Evolutionary conservation across 2,113 vertebrate species (phyloP).

Genomic region (Otolemur garnettii): DNA sequence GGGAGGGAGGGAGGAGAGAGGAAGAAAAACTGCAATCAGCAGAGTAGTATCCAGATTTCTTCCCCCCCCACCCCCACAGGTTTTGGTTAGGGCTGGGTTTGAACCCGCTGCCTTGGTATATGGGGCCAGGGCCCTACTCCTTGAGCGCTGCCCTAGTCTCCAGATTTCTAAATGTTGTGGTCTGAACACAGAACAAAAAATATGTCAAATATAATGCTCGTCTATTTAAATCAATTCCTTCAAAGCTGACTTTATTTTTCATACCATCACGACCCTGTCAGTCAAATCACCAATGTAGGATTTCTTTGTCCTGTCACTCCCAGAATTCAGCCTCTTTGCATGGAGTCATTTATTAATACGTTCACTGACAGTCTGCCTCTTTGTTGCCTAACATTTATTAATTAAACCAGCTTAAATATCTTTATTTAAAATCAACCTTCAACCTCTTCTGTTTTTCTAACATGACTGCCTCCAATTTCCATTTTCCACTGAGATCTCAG

Average conservation of each 20-base stretch:
- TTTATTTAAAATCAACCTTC: constrained; percentile 30
- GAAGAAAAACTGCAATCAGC: too few species aligned
- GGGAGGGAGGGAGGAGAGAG: too few species aligned
- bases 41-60: neutral
- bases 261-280: neutral
- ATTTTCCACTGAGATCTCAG: neutral
- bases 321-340: neutral
- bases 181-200: constrained; percentile 12
- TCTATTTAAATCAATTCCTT: neutral
- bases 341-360: neutral
- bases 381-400: neutral
- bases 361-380: neutral
- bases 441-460: neutral
- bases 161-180: constrained; percentile 1
- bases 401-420: neutral
- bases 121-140: too few species aligned
- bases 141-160: neutral
- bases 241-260: neutral
- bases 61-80: too few species aligned
- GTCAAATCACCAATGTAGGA: neutral
- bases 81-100: too few species aligned
- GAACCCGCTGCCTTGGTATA: too few species aligned
- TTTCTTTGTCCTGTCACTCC: neutral
- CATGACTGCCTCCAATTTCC: neutral
- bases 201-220: neutral